phyloP scores from a whole-genome alignment of 2,113 vertebrate genomes.

The Oryzias woworae region DNA sequence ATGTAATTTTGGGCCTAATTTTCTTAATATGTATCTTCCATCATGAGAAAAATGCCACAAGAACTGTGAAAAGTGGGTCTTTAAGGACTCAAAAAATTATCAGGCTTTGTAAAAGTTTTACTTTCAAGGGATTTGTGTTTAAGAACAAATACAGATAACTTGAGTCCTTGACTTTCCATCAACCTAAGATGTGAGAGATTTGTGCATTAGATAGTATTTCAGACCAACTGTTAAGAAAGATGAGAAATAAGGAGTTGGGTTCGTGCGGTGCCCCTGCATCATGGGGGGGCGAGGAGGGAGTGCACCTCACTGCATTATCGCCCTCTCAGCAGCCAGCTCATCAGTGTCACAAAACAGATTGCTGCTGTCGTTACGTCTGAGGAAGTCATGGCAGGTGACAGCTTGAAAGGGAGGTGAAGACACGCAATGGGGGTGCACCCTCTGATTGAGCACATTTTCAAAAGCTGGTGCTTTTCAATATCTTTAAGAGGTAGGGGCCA shows the following conservation, averaged over 20 bases:
- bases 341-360: constrained; percentile 72
- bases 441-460: constrained; percentile 43
- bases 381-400: constrained; percentile 70
- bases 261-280: constrained; percentile 59
- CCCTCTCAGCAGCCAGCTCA: constrained; percentile 48
- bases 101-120: constrained; percentile 34
- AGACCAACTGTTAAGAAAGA: constrained; percentile 53
- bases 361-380: constrained; percentile 56
- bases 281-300: constrained; percentile 57
- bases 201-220: constrained; percentile 66
- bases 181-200: constrained; percentile 66
- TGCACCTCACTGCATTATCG: constrained; percentile 43
- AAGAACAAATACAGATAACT: constrained; percentile 17
- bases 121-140: constrained; percentile 42
- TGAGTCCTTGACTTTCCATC: constrained; percentile 49
- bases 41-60: too few relatives aligned
- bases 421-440: constrained; percentile 41
- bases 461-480: constrained; percentile 28
- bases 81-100: too few relatives aligned
- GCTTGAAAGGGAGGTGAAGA: constrained; percentile 33
- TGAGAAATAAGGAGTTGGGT: constrained; percentile 58
- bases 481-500: constrained; percentile 50
- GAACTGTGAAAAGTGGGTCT: too few relatives aligned
- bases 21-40: too few relatives aligned
- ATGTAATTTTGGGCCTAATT: too few relatives aligned